Evolutionary conservation across 1,140 invertebrate genomes (phyloP), one percentile per base, ranked within the genome.

Genomic region (Papilio polyxenes): DNA sequence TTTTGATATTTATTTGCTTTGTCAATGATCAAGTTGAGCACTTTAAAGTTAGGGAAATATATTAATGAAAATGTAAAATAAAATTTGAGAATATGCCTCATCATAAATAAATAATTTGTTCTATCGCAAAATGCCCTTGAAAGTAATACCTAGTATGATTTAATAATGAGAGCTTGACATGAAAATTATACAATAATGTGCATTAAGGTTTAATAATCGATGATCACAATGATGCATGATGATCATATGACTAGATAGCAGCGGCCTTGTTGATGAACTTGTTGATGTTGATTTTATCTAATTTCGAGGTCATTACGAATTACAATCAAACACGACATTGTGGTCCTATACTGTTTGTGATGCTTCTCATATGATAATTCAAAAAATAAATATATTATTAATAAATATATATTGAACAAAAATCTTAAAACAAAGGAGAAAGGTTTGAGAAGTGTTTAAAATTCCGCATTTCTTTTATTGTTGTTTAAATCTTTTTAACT

Each of bases 271-370:
- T 37, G 13, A 5, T 4, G 62, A 40, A 72, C 65, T n/a, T n/a
- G n/a, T n/a, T n/a, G n/a, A n/a, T n/a, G n/a, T n/a, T 72, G 65
- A 72, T 72, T 72, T 37, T 40, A 72, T 72, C 65, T 72, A 37
- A 72, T 72, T 72, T 17, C 65, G 65, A 72, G 23, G 65, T 72
- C 65, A 72, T 72, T 40, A 17, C 31, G 37, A 72, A 72, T 72
- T 72, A 72, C 65, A 72, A 72, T 72, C 31, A 72, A 72, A 72
- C 31, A 9, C 9, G 56, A 59, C 17, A 20, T 20, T n/a, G 56
- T 15, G 8, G 2, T 59, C 17, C 6, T 2, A 3, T 59, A 59
- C 56, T 20, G 7, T 59, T 59, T 20, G 56, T 7, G 5, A 53
- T 53, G 6, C 15, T 53, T 53, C 15, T 7, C 13, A 53, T 6